A percentile compares a stretch with the other conserved stretches of the same genome.
These are phyloP conservation scores for Peromyscus maniculatus DNA, from an alignment of 2,113 vertebrate genomes.

Conservation along the genomic window DNA sequence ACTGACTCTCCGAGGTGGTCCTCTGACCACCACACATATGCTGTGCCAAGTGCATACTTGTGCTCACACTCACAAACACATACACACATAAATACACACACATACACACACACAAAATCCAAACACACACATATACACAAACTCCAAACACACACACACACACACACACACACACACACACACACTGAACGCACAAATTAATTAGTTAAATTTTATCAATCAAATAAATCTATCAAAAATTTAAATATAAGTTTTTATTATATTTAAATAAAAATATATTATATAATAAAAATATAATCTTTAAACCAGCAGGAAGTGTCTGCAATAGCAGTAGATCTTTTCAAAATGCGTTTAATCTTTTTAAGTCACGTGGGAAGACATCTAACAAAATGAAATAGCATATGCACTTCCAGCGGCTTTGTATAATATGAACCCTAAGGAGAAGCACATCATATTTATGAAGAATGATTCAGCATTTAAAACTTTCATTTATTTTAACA, in stretches of 20 bases:
- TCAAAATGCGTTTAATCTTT: neutral
- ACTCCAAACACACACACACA: no score
- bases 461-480: constrained; percentile 10
- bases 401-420: neutral
- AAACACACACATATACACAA: no score
- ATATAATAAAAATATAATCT: no score
- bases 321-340: neutral
- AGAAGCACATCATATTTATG: neutral
- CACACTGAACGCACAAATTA: neutral
- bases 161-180: neutral
- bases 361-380: constrained; percentile 18
- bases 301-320: neutral
- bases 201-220: neutral
- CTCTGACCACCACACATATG: neutral
- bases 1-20: neutral
- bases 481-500: constrained; percentile 5
- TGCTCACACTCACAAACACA: neutral
- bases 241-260: neutral
- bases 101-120: no score
- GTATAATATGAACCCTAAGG: neutral
- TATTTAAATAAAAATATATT: no score
- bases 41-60: neutral
- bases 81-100: no score
- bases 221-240: neutral
- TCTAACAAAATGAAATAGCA: constrained; percentile 23